Conservation (phyloP, 2,888 invertebrate species). For the Globia sparganii region DNA sequence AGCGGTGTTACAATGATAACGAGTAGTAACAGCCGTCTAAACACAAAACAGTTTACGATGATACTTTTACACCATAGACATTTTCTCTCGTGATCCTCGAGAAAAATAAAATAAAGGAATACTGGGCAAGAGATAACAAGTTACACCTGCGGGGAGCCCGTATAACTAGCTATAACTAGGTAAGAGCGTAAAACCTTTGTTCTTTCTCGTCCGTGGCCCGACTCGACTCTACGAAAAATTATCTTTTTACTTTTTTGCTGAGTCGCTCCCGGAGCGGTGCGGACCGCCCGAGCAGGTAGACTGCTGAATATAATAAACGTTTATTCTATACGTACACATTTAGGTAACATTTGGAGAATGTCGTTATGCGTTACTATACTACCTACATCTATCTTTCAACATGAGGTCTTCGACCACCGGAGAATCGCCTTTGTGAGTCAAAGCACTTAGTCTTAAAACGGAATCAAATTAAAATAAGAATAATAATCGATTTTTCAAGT, state of each 20-base stretch:
- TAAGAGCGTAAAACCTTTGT: slow-evolving; percentile 86
- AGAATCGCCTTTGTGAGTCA: slow-evolving; percentile 25
- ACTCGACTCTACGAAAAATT: slow-evolving; percentile 86
- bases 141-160: slow-evolving; percentile 86
- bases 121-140: slow-evolving; percentile 85
- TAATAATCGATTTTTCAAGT: slow-evolving; percentile 45
- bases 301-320: slow-evolving; percentile 83
- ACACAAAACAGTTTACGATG: slow-evolving; percentile 71
- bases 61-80: slow-evolving; percentile 77
- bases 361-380: slow-evolving; percentile 51
- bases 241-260: slow-evolving; percentile 88
- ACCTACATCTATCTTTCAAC: slow-evolving; percentile 30
- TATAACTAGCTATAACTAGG: slow-evolving; percentile 87
- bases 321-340: slow-evolving; percentile 72
- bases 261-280: slow-evolving; percentile 80
- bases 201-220: slow-evolving; percentile 83
- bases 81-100: slow-evolving; percentile 72
- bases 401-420: slow-evolving; percentile 30
- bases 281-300: slow-evolving; percentile 85
- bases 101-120: slow-evolving; percentile 81
- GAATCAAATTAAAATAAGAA: slow-evolving; percentile 42
- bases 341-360: slow-evolving; percentile 66
- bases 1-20: slow-evolving; percentile 64
- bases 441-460: slow-evolving; percentile 29
- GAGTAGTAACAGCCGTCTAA: slow-evolving; percentile 62